Conservation (phyloP, 2,113 vertebrate species). For the Poeciliopsis retropinna region DNA sequence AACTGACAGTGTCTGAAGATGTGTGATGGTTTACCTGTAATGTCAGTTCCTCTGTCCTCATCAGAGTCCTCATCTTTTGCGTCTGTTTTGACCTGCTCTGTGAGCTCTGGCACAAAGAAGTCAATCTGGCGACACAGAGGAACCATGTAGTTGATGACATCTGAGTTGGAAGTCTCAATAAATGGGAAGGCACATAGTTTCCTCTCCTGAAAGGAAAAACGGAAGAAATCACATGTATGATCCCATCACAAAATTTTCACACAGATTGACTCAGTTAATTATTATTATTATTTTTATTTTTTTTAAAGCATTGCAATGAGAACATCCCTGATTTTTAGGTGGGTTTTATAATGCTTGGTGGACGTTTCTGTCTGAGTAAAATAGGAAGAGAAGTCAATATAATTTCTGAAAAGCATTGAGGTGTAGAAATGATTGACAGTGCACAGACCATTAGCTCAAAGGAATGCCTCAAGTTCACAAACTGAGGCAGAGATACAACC, state of each 20-base stretch:
- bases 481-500: background rate
- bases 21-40: conserved; percentile 81
- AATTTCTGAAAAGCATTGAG: background rate
- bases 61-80: conserved; percentile 78
- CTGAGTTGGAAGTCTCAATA: conserved; percentile 88
- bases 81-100: conserved; percentile 82
- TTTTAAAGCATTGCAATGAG: background rate
- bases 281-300: background rate
- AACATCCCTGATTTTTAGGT: background rate
- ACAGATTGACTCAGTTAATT: background rate
- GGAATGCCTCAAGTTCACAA: background rate
- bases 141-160: conserved; percentile 90
- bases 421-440: background rate
- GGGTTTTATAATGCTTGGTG: background rate
- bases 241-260: too few species aligned
- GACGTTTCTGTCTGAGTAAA: background rate
- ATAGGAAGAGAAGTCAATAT: background rate
- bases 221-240: conserved; percentile 1
- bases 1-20: background rate
- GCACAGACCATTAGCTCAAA: background rate
- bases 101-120: conserved; percentile 94
- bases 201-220: conserved; percentile 82
- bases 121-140: conserved; percentile 91
- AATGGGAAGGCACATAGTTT: conserved; percentile 90
- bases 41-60: conserved; percentile 84